Evolutionary conservation across 2,888 invertebrate genomes (phyloP), one percentile per base, ranked within the genome.

Genomic region (Zaprionus obscuricornis): DNA sequence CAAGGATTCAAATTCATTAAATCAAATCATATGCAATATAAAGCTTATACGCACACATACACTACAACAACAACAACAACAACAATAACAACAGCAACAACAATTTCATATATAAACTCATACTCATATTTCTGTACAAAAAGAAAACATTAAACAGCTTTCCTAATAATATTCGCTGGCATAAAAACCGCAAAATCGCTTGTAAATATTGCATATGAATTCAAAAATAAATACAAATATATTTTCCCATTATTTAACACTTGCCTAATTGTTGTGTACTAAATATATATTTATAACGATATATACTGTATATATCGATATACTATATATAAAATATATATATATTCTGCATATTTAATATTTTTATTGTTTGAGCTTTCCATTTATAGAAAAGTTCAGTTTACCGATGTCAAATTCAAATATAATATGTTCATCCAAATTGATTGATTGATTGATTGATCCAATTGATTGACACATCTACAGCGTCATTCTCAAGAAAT

Each of bases 1-100:
- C 86, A 89, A 88, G 90, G 88, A 89, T 86, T 76, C 56, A 43
- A 7, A 18, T 8, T 13, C 11, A 17, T n/a, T n/a, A n/a, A n/a
- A n/a, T n/a, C n/a, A n/a, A 36, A 50, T 62, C 77, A 69, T 76
- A 66, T 77, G 66, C 78, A 84, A 81, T 84, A 75, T 72, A 34
- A 14, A 16, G n/a, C n/a, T 39, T 27, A 39, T 22, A 46, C 18
- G 29, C n/a, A 46, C 16, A 5, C 22, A 42, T 20, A 27, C 10
- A 1, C 10, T 7, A 18, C 26, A 46, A 5, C 13, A 36, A 50
- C 34, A 14, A 29, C 22, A 22, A 7, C 22, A 5, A 39, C 27
- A 49, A 11, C 18, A 20, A 10, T 20, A n/a, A n/a, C 24, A 11
- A 13, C 3, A 31, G 2, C 7, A 6, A 40, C 14, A 57, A 56